Evolutionary conservation across 2,113 vertebrate species (phyloP), one percentile per base, ranked within the genome.

Genomic region (Alces alces): DNA sequence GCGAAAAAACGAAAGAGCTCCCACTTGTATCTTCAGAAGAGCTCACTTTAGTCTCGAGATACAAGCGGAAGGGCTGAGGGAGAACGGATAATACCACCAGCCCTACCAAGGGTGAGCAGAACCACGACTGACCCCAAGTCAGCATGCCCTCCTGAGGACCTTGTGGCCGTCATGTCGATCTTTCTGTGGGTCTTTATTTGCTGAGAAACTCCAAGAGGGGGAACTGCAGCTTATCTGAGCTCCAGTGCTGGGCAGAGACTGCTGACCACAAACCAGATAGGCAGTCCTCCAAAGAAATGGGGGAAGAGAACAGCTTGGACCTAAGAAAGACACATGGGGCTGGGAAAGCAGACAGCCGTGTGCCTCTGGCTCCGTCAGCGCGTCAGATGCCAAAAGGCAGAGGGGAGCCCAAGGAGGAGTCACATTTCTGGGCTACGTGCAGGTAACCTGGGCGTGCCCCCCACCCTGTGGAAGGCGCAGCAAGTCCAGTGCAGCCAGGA

Each of bases 121-220:
- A 43, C 43, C 30, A 14, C 1, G 15, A 19, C 23, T 50, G 70
- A 82, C 57, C 45, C 39, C 30, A 50, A 30, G 82, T 16, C 80
- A 43, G 39, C 12, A 54, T 1, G 13, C 19, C 19, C 7, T 15
- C 9, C 60, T 0, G 3, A 70, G 47, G 79, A 43, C 93, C 6
- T 25, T 0, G 2, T 11, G 14, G n/a, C 47, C 6, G 7, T 33
- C 60, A n/a, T 1, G 3, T 19, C 10, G 23, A 45, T 13, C 6
- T 15, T 23, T 21, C 30, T 33, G 14, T 3, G 14, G 30, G 43
- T 50, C 50, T 66, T 25, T 80, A 43, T 73, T 43, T 19, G 19
- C 54, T 13, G 8, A 73, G 19, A 73, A 66, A 76, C 64, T 36
- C 55, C 25, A 13, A 45, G 52, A 43, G 19, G 15, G 36, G 33